Base-by-base conservation (phyloP, 2,797 vertebrate genomes). In the Hemitrygon akajei region DNA sequence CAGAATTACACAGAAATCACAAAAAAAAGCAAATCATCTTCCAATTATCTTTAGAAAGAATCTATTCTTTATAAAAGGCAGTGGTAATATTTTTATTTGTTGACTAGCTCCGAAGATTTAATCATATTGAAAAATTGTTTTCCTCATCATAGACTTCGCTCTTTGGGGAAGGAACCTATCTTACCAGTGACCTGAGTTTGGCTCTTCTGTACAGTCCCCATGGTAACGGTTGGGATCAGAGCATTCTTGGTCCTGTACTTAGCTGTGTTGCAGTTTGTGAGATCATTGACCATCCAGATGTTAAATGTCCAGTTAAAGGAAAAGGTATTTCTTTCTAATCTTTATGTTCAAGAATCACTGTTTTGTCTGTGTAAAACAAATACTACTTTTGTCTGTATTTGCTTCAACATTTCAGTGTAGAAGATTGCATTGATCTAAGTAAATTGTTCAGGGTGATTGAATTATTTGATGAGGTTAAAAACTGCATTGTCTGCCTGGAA, bases 121-220 rank as follows among this genome's bases (percentile, higher is more conserved):
- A 93, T 91, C 94, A 0, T 91, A 0, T 0, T 22, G 66, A 58
- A 22, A 63, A 16, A 93, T 93, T 94, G 63, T 37, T 93, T 95
- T 94, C 95, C 76, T 94, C 1, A 0, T 95, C 96, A 75, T 96
- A 99, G 99, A 99, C 98, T 0, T 99, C 98, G 0, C 96, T 99
- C 95, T 99, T 99, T 94, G 99, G 99, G 80, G 99, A 99, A 96
- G 99, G 99, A 87, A 99, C 98, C 92, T 99, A 99, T 96, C 98
- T 99, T 94, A 99, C 98, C 95, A 99, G 98, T 95, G 99, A 99
- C 97, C 97, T 99, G 96, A 99, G 98, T 97, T 97, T 99, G 97
- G 98, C 99, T 82, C 97, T 99, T 40, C 98, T 99, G 58, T 99
- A 99, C 93, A 99, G 99, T 94, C 99, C 99, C 7, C 98, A 99